These are phyloP conservation scores for Sebastes flavidus DNA, from an alignment of 2,797 vertebrate species.

Conservation along the genomic window DNA sequence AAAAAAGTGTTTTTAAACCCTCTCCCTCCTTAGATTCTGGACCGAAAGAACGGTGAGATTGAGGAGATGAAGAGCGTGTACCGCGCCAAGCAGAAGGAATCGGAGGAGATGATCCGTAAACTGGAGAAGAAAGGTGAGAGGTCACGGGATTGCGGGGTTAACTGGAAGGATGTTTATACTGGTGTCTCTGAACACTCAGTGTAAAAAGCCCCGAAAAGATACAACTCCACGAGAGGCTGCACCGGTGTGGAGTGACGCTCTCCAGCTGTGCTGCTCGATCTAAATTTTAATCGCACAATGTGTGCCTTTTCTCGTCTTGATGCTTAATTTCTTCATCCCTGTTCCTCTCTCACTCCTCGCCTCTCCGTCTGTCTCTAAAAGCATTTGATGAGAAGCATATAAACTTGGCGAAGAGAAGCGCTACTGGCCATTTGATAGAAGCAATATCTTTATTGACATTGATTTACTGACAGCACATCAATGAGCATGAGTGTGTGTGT, in stretches of 20 bases:
- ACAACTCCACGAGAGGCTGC: slow-evolving; percentile 14
- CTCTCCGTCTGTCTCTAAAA: slow-evolving; percentile 6
- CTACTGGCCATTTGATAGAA: slow-evolving; percentile 25
- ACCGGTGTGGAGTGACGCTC: slow-evolving; percentile 57
- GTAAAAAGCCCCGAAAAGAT: slow-evolving; percentile 56
- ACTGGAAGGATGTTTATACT: slow-evolving; percentile 69
- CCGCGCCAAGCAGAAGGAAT: slow-evolving; percentile 87
- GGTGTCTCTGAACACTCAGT: slow-evolving; percentile 70
- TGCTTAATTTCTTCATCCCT: not conserved
- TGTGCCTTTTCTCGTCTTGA: not conserved
- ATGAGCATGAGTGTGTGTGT: not conserved
- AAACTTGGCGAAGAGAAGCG: slow-evolving; percentile 9
- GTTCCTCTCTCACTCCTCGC: not conserved
- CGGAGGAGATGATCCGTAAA: slow-evolving; percentile 86
- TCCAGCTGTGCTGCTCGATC: slow-evolving; percentile 69
- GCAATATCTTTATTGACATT: slow-evolving; percentile 43
- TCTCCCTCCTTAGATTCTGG: slow-evolving; percentile 87
- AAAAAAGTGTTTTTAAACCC: not conserved
- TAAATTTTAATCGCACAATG: slow-evolving; percentile 31
- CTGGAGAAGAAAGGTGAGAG: slow-evolving; percentile 94
- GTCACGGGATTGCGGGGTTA: slow-evolving; percentile 38
- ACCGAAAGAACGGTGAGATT: slow-evolving; percentile 93
- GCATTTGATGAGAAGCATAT: slow-evolving; percentile 1
- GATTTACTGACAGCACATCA: slow-evolving; percentile 45
- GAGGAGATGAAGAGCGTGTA: slow-evolving; percentile 89